Conservation (phyloP, 2,888 invertebrate genomes). For the Idaea aversata region DNA sequence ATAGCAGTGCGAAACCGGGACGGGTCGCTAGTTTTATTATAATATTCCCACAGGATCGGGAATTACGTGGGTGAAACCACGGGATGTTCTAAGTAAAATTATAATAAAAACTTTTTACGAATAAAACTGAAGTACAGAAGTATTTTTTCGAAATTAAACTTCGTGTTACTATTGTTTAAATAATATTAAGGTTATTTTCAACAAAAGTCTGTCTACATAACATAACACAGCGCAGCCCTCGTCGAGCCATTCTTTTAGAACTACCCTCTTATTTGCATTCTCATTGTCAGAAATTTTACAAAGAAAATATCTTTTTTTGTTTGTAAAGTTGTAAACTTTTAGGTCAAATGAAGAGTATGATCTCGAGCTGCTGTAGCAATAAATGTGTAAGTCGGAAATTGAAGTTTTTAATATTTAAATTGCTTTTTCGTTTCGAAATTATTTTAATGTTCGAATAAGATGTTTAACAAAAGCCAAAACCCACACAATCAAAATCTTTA, state of each 20-base stretch:
- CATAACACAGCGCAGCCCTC: not conserved
- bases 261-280: conserved; percentile 1
- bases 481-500: too few species aligned
- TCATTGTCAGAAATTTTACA: not conserved
- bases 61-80: not conserved
- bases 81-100: not conserved
- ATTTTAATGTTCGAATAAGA: not conserved
- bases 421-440: not conserved
- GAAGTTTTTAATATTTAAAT: not conserved
- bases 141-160: not conserved
- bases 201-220: not conserved
- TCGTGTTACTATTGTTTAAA: not conserved
- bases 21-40: too few species aligned
- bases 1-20: too few species aligned
- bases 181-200: not conserved
- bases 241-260: not conserved
- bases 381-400: not conserved
- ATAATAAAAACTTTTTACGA: not conserved
- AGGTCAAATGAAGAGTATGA: not conserved
- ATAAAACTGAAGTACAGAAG: not conserved
- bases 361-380: not conserved
- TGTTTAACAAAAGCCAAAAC: too few species aligned
- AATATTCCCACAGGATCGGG: too few species aligned
- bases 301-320: not conserved
- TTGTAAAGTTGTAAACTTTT: not conserved